phyloP scores from a whole-genome alignment of 2,113 vertebrate genomes.

The Typhlomys cinereus region DNA sequence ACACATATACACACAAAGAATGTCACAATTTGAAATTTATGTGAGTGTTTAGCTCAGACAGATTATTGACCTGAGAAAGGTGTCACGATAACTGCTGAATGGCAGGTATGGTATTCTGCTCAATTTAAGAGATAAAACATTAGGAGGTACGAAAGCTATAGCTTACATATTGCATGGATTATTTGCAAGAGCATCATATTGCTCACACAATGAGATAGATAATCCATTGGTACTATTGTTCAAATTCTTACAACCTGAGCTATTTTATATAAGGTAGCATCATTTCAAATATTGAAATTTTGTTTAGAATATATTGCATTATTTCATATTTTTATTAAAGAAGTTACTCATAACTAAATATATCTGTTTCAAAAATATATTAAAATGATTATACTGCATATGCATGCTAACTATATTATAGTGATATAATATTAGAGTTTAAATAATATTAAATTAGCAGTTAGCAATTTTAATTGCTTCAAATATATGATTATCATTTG shows the following conservation, averaged over 20 bases:
- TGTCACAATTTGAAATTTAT: not conserved
- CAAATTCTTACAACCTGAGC: constrained; percentile 12
- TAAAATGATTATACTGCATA: constrained; percentile 3
- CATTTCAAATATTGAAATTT: constrained; percentile 51
- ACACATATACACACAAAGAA: no score
- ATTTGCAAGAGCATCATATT: not conserved
- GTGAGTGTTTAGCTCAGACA: not conserved
- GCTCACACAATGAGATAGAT: not conserved
- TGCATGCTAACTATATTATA: not conserved
- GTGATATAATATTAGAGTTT: constrained; percentile 42
- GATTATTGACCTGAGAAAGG: not conserved
- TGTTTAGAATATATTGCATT: not conserved
- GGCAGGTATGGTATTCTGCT: not conserved
- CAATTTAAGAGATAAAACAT: not conserved
- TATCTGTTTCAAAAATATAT: constrained; percentile 38
- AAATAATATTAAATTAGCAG: constrained; percentile 48
- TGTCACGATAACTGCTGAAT: not conserved
- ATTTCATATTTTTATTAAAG: constrained; percentile 53
- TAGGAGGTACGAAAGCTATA: not conserved
- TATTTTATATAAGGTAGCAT: constrained; percentile 25
- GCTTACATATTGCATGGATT: not conserved
- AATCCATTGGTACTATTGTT: not conserved
- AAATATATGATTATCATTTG: constrained; percentile 61
- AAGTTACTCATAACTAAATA: constrained; percentile 33
- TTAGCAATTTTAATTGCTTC: constrained; percentile 55